Conservation (phyloP, 2,888 invertebrate genomes). For the Yponomeuta sedellus region DNA sequence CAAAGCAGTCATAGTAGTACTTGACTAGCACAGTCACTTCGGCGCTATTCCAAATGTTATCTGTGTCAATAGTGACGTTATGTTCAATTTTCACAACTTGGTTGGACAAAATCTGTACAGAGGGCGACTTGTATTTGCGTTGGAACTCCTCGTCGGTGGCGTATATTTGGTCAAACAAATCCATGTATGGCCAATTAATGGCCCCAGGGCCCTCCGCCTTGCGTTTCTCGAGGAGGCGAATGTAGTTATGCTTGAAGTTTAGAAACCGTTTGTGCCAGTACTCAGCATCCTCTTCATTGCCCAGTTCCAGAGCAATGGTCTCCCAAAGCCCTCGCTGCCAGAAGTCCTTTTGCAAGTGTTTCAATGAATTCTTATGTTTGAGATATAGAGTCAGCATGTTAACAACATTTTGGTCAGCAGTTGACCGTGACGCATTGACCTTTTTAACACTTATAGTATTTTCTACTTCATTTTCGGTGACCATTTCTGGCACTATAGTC, state of each 20-base stretch:
- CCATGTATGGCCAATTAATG: slow-evolving; percentile 58
- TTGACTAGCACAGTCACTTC: slow-evolving; percentile 56
- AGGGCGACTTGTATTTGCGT: slow-evolving; percentile 33
- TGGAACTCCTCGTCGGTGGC: slow-evolving; percentile 49
- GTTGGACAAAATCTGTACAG: not conserved
- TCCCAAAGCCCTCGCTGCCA: slow-evolving; percentile 56
- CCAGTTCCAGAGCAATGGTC: slow-evolving; percentile 52
- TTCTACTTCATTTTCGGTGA: not conserved
- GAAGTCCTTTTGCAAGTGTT: slow-evolving; percentile 38
- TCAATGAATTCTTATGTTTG: slow-evolving; percentile 40
- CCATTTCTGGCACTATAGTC: not conserved
- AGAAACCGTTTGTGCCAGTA: slow-evolving; percentile 63
- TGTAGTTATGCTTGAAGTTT: slow-evolving; percentile 63
- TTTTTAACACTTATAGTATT: slow-evolving; percentile 31
- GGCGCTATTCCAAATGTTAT: slow-evolving; percentile 43
- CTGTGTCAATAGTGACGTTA: not conserved
- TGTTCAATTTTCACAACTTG: not conserved
- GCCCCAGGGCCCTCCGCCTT: slow-evolving; percentile 33
- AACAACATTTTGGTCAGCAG: slow-evolving; percentile 47
- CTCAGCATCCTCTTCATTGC: slow-evolving; percentile 46
- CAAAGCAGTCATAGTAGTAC: slow-evolving; percentile 59
- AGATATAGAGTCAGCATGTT: slow-evolving; percentile 52
- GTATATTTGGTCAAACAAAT: slow-evolving; percentile 55
- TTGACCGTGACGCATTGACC: slow-evolving; percentile 22
- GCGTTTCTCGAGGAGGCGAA: slow-evolving; percentile 48